Evolutionary conservation across 2,797 vertebrate species (phyloP).

Genomic region (Arctocebus calabarensis): DNA sequence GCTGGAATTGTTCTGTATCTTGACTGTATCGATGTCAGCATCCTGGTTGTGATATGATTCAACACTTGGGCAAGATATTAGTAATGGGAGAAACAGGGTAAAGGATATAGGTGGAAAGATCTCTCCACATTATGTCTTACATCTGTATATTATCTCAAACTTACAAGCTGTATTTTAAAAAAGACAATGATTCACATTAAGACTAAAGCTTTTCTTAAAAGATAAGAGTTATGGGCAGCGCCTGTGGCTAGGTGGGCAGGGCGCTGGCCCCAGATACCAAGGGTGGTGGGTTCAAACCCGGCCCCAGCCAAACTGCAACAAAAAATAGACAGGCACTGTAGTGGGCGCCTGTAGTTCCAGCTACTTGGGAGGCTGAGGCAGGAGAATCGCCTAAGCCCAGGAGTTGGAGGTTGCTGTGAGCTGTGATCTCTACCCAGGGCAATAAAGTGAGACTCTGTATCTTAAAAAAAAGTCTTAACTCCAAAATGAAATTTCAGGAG

Average conservation of each 20-base stretch:
- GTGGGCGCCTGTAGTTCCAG: no score
- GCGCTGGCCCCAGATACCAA: no score
- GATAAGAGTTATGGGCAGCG: no score
- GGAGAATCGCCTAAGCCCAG: no score
- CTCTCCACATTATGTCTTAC: not conserved
- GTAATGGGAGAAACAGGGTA: not conserved
- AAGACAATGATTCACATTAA: not conserved
- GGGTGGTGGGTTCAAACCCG: no score
- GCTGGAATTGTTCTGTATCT: not conserved
- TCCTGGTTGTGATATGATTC: not conserved
- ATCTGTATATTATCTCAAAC: not conserved
- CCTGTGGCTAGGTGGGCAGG: no score
- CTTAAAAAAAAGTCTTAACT: not conserved
- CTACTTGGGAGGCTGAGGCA: no score
- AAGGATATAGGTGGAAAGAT: not conserved
- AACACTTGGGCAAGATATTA: not conserved
- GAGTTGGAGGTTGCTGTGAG: no score
- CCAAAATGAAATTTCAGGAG: not conserved
- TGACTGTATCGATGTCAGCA: not conserved
- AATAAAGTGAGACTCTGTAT: not conserved
- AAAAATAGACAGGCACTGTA: no score
- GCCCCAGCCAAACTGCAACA: no score
- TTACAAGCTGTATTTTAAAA: not conserved
- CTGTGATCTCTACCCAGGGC: no score
- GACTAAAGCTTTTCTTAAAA: not conserved